phyloP scores from a whole-genome alignment of 2,888 invertebrate species.

The Ormyrus nitidulus region DNA sequence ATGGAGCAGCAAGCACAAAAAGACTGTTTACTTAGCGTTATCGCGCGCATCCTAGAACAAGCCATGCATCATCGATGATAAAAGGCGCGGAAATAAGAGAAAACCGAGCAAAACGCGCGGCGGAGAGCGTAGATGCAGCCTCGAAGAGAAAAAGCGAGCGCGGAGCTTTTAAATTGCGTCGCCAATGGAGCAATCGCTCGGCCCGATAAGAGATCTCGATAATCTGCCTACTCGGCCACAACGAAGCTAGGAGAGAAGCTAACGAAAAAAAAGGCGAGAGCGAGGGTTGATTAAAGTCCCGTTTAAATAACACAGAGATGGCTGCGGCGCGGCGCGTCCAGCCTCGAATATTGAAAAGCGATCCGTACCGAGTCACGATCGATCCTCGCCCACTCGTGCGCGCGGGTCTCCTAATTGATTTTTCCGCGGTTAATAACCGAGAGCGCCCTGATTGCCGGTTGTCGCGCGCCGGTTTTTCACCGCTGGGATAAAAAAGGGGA shows the following conservation, averaged over 20 bases:
- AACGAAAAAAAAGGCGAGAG: no score
- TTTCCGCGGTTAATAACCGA: conserved; percentile 29
- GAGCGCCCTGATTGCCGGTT: conserved; percentile 7
- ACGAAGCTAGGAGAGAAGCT: no score
- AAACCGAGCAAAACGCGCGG: no score
- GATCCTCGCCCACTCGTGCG: not conserved
- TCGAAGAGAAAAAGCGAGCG: no score
- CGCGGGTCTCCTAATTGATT: conserved; percentile 25
- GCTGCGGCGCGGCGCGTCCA: not conserved
- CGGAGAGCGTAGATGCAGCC: no score
- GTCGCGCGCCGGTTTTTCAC: not conserved
- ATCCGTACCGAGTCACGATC: conserved; percentile 10
- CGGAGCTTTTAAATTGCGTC: not conserved
- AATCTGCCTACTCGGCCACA: not conserved
- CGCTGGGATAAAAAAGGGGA: not conserved
- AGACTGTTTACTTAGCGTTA: no score
- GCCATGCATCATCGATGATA: no score
- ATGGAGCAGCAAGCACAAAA: no score
- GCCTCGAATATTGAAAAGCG: conserved; percentile 28
- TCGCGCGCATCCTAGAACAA: no score
- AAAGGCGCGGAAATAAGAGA: no score
- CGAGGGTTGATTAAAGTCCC: conserved; percentile 10
- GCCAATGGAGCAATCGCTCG: conserved; percentile 20
- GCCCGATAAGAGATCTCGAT: conserved; percentile 21
- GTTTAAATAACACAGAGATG: conserved; percentile 14